Conservation (phyloP, 2,113 vertebrate species). For the Hemiscyllium ocellatum region DNA sequence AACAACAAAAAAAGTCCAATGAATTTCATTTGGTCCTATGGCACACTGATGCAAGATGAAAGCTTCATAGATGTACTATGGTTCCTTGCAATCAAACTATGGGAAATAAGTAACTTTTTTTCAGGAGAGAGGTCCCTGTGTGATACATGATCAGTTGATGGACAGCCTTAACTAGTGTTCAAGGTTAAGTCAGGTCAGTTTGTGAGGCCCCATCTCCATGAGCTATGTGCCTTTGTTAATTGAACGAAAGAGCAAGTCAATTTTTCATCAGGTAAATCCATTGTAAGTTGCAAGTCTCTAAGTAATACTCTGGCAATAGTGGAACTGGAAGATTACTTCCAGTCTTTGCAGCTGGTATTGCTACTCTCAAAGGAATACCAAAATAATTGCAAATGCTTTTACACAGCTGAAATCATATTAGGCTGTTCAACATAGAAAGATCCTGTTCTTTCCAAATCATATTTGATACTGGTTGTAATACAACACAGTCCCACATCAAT, state of each 20-base stretch:
- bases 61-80: not conserved
- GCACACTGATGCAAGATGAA: not conserved
- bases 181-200: not conserved
- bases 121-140: not conserved
- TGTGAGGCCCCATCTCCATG: not conserved
- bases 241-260: slow-evolving; percentile 11
- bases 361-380: slow-evolving; percentile 17
- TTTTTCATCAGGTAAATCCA: slow-evolving; percentile 20
- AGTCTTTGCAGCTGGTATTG: slow-evolving; percentile 24
- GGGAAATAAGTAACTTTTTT: not conserved
- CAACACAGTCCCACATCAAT: not conserved
- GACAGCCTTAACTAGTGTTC: not conserved
- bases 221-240: not conserved
- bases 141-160: not conserved
- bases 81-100: not conserved
- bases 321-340: not conserved
- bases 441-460: not conserved
- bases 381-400: slow-evolving; percentile 23
- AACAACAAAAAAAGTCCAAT: not conserved
- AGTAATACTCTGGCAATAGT: not conserved
- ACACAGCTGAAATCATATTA: slow-evolving; percentile 29
- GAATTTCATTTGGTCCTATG: not conserved
- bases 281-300: not conserved
- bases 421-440: not conserved
- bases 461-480: slow-evolving; percentile 20